Evolutionary conservation across 2,113 vertebrate species (phyloP), one percentile per base, ranked within the genome.

Genomic region (Rhineura floridana): DNA sequence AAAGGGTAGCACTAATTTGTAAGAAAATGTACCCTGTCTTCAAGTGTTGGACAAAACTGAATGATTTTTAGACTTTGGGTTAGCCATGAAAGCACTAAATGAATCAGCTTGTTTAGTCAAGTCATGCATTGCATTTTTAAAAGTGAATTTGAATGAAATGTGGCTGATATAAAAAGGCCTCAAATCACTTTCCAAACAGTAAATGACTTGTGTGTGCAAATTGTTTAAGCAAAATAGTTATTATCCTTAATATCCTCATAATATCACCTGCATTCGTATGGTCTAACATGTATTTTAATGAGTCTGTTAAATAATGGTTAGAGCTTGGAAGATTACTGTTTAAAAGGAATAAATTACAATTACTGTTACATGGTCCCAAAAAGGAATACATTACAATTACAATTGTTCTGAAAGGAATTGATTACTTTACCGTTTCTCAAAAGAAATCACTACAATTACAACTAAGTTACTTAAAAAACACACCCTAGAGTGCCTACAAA

Each of bases 281-380:
- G 28, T 69, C 23, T 46, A 86, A 52, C 59, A 39, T 52, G 46
- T 55, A 69, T 76, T 69, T 73, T 75, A 82, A 30, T 63, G 55
- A 82, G 13, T 82, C 21, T 75, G 72, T 87, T 87, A 30, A 80
- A 80, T 75, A 87, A 82, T n/a, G n/a, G n/a, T n/a, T n/a, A n/a
- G n/a, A n/a, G n/a, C n/a, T n/a, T n/a, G n/a, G n/a, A n/a, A n/a
- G n/a, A n/a, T n/a, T n/a, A n/a, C n/a, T n/a, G n/a, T n/a, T n/a
- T n/a, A n/a, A n/a, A n/a, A n/a, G n/a, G n/a, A n/a, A n/a, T n/a
- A n/a, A n/a, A n/a, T n/a, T n/a, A n/a, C n/a, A n/a, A n/a, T n/a
- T n/a, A n/a, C n/a, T n/a, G n/a, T n/a, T n/a, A n/a, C n/a, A n/a
- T n/a, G n/a, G n/a, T n/a, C n/a, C n/a, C n/a, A n/a, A n/a, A n/a